Evolutionary conservation across 1,140 invertebrate species (phyloP).

Genomic region (Batillaria attramentaria): DNA sequence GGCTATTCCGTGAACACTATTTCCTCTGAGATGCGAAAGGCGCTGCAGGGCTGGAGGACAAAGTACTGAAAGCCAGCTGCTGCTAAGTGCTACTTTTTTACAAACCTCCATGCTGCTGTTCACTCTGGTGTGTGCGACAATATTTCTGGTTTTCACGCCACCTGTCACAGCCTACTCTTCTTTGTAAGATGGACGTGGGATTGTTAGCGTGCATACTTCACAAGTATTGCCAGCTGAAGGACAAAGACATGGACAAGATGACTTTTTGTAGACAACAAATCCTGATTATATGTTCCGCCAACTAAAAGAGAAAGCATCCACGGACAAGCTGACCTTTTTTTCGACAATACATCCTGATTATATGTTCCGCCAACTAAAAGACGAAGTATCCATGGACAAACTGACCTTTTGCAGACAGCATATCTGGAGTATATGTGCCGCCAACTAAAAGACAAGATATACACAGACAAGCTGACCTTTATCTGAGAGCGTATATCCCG

Average conservation of each 20-base stretch:
- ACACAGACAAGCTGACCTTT: background rate
- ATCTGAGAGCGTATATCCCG: slow-evolving; percentile 37
- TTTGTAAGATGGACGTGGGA: too few relatives aligned
- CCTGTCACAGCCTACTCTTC: too few relatives aligned
- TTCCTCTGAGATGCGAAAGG: too few relatives aligned
- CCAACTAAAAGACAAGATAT: background rate
- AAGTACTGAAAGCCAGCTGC: background rate
- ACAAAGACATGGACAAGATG: too few relatives aligned
- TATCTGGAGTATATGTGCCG: background rate
- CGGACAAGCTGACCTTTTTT: too few relatives aligned
- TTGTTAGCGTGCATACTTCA: too few relatives aligned
- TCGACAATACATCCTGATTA: too few relatives aligned
- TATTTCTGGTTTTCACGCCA: background rate
- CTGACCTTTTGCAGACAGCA: background rate
- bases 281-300: too few relatives aligned
- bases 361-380: too few relatives aligned
- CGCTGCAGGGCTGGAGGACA: background rate
- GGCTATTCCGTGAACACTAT: background rate
- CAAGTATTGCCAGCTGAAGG: too few relatives aligned
- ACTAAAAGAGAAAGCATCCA: too few relatives aligned
- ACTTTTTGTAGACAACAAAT: too few relatives aligned
- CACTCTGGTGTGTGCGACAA: background rate
- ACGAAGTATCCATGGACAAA: background rate
- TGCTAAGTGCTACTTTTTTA: background rate
- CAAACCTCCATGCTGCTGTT: background rate